phyloP scores from a whole-genome alignment of 2,797 vertebrate species.

The Gymnodraco acuticeps region DNA sequence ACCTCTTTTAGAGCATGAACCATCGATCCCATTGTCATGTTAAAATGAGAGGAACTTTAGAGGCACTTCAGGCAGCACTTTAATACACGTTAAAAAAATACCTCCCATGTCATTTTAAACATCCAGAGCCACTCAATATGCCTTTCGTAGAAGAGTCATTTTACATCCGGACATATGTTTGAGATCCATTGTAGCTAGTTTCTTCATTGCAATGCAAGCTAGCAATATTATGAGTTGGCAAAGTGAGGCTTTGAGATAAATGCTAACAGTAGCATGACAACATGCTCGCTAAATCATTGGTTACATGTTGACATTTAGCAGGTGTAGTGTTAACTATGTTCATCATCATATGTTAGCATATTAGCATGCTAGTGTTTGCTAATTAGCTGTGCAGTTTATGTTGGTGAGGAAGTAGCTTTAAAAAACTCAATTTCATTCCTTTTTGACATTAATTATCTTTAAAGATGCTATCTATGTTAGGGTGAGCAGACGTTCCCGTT shows the following conservation, averaged over 20 bases:
- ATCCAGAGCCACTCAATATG: neutral
- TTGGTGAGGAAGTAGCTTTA: too few species aligned
- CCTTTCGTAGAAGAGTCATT: neutral
- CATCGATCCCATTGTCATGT: slow-evolving; percentile 47
- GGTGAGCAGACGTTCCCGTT: too few species aligned
- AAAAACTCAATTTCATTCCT: too few species aligned
- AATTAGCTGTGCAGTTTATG: neutral
- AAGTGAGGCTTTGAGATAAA: neutral
- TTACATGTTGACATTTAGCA: neutral
- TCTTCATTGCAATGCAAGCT: neutral
- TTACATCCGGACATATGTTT: slow-evolving; percentile 7
- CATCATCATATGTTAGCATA: neutral
- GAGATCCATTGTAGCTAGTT: neutral
- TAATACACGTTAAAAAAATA: slow-evolving; percentile 23
- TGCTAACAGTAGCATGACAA: neutral
- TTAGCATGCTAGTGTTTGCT: neutral
- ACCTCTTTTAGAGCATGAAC: slow-evolving; percentile 41
- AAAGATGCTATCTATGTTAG: neutral
- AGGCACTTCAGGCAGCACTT: slow-evolving; percentile 15
- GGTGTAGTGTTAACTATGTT: neutral
- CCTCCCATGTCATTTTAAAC: neutral
- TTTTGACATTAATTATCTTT: neutral
- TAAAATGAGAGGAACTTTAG: slow-evolving; percentile 30
- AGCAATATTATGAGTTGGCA: too few species aligned
- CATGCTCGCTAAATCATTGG: neutral